A percentile compares a stretch with the other conserved stretches of the same genome.
Conservation (phyloP, 2,113 vertebrate genomes). For the Tonatia bakeri region DNA sequence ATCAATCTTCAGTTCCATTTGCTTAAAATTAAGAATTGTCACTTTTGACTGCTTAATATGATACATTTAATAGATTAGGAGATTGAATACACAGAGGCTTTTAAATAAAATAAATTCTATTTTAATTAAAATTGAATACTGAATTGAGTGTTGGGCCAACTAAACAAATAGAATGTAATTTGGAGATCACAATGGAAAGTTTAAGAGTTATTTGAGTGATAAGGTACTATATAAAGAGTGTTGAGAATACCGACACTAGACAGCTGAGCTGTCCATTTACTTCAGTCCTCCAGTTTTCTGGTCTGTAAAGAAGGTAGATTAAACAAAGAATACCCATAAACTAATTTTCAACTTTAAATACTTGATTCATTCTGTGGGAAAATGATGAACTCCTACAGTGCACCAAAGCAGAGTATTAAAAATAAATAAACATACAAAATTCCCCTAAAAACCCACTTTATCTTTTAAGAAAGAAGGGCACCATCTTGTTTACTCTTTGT, state of each 20-base stretch:
- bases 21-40: constrained; percentile 13
- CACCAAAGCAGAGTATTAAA: not conserved
- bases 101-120: constrained; percentile 11
- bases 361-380: not conserved
- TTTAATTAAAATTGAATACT: constrained; percentile 55
- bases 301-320: not conserved
- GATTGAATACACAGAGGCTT: not conserved
- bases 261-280: not conserved
- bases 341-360: not conserved
- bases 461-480: not conserved
- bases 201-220: constrained; percentile 4
- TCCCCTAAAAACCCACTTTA: not conserved
- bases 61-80: not conserved
- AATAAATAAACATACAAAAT: not conserved
- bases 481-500: not conserved
- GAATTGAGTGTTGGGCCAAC: not conserved
- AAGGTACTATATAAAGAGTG: not conserved
- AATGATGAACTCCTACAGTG: not conserved
- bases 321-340: not conserved
- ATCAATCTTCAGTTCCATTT: not conserved
- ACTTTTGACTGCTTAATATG: not conserved
- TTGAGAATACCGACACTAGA: not conserved
- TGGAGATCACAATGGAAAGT: not conserved
- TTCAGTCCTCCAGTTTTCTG: not conserved
- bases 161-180: constrained; percentile 10